Percentiles rank a stretch among this genome's conserved stretches.
Evolutionary conservation across 1,140 invertebrate genomes (phyloP).

Genomic region (Delia radicum): DNA sequence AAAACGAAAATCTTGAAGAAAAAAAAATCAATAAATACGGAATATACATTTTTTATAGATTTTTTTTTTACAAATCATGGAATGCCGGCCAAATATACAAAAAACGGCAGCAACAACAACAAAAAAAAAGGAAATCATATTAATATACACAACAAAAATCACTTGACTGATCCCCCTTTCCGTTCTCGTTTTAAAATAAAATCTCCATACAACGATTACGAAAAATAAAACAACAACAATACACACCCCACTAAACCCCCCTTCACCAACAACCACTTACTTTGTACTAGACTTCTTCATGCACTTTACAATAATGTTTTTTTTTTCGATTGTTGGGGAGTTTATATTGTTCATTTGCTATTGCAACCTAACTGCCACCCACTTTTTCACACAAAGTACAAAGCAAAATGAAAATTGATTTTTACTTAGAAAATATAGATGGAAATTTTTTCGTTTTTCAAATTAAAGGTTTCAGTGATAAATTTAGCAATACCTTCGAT

Average conservation of each 20-base stretch:
- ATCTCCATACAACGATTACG: not conserved
- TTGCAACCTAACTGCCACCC: slow-evolving; percentile 18
- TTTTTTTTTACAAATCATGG: slow-evolving; percentile 1
- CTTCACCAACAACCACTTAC: not conserved
- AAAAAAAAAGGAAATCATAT: not conserved
- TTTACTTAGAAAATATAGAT: not conserved
- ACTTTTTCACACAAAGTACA: slow-evolving; percentile 13
- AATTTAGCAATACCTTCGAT: slow-evolving; percentile 36
- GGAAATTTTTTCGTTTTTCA: not conserved
- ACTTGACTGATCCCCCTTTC: not conserved
- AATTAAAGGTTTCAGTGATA: not conserved
- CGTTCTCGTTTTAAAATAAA: not conserved
- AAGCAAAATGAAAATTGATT: slow-evolving; percentile 16
- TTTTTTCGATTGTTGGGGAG: not conserved
- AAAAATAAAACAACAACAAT: not conserved
- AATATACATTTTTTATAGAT: not conserved
- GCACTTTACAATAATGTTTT: not conserved
- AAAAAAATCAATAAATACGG: slow-evolving; percentile 7
- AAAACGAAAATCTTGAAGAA: not conserved
- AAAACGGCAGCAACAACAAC: not conserved
- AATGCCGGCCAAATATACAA: slow-evolving; percentile 4
- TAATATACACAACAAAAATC: no score
- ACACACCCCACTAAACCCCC: not conserved
- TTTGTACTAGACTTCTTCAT: not conserved
- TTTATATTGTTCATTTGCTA: not conserved